Evolutionary conservation across 2,888 invertebrate species (phyloP), one percentile per base, ranked within the genome.

Genomic region (Erebia epiphron): DNA sequence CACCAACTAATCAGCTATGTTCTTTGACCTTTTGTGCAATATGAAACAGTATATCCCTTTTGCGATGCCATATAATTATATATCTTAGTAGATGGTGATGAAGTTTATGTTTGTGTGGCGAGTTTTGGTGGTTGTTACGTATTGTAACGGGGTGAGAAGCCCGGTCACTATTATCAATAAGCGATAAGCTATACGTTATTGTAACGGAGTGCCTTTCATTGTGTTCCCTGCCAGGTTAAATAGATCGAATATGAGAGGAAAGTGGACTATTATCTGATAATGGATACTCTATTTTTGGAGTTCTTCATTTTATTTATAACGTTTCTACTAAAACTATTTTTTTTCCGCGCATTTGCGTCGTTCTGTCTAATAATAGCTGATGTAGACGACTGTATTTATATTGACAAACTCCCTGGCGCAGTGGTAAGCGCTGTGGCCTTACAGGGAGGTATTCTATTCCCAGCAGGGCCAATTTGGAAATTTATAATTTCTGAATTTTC

Each of bases 131-230:
- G 77, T 80, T 89, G 79, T 52, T 79, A 73, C 78, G 76, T 85
- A 84, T 66, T 78, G 68, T 57, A 64, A 73, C 73, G 72, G 68
- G 74, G 77, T 82, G 21, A 66, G 50, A 83, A 81, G 86, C 80
- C 82, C 84, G 89, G 89, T 84, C 90, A 86, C 78, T 79, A 79
- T 82, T 92, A 92, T 92, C 92, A 80, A 76, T 49, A 69, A 77
- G 75, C 82, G 92, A 92, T 92, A 92, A 82, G 83, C 49, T 49
- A 87, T 86, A 87, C 87, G 87, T 89, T 88, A 87, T 90, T 89
- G 86, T 90, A 90, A 88, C 88, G 86, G 84, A 79, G 78, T 75
- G 75, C 82, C 90, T 92, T 91, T 91, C 91, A 89, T 89, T 90
- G 86, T 90, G 79, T 74, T 73, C 71, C 67, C 71, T 74, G 69